phyloP scores from a whole-genome alignment of 2,797 vertebrate species.

The Garrulus glandarius region DNA sequence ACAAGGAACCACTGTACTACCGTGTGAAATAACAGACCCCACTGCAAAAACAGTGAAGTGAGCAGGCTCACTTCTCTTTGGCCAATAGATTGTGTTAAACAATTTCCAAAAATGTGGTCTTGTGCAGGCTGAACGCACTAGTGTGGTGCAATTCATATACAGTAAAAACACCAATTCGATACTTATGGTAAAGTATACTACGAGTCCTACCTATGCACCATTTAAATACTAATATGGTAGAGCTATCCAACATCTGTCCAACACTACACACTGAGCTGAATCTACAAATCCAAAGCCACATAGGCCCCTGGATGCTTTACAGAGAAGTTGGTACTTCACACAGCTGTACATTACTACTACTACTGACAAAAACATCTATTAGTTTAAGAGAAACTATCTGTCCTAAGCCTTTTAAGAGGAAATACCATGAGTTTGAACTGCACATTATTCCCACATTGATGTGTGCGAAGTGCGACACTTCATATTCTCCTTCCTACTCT shows the following conservation, averaged over 20 bases:
- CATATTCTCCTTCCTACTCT: not conserved
- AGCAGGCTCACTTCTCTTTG: not conserved
- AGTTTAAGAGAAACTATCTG: not conserved
- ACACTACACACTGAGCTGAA: not conserved
- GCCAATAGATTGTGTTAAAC: not conserved
- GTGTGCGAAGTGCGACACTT: not conserved
- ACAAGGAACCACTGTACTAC: not conserved
- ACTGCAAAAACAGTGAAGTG: not conserved
- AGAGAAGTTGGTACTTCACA: not conserved
- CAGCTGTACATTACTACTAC: not conserved
- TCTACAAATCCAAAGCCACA: not conserved
- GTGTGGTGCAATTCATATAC: not conserved
- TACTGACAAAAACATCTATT: not conserved
- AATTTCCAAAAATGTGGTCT: not conserved
- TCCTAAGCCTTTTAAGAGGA: not conserved
- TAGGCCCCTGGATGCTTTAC: not conserved
- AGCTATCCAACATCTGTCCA: not conserved
- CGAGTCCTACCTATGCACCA: not conserved
- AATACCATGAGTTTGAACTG: not conserved
- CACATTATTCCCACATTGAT: not conserved
- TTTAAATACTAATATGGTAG: not conserved
- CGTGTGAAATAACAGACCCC: not conserved
- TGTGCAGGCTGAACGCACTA: not conserved
- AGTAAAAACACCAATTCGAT: not conserved
- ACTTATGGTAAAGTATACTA: not conserved